These are phyloP conservation scores for Gasterosteus nipponicus DNA, from an alignment of 2,113 vertebrate genomes.

Conservation along the genomic window DNA sequence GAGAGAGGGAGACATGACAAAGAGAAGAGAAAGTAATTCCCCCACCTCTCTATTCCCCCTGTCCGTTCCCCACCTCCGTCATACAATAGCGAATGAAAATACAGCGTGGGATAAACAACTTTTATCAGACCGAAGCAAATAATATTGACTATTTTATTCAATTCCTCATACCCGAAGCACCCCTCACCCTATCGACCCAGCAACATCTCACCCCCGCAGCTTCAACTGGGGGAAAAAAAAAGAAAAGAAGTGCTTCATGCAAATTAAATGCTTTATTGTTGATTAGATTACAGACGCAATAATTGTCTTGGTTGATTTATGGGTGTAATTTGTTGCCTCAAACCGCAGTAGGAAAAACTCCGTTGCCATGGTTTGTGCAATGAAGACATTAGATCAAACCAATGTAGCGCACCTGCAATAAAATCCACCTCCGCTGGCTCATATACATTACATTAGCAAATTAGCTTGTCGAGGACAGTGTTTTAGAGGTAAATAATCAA, in stretches of 20 bases:
- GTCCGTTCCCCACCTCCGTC: constrained; percentile 37
- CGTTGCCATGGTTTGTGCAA: constrained; percentile 56
- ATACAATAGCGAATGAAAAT: constrained; percentile 68
- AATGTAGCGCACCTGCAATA: constrained; percentile 29
- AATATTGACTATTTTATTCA: constrained; percentile 72
- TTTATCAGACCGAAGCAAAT: constrained; percentile 70
- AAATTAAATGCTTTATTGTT: constrained; percentile 78
- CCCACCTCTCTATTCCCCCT: neutral
- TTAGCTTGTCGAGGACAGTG: constrained; percentile 14
- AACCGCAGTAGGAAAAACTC: constrained; percentile 46
- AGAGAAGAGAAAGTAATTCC: constrained; percentile 60
- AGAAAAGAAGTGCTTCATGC: constrained; percentile 58
- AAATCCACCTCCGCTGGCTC: constrained; percentile 39
- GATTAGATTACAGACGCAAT: constrained; percentile 79
- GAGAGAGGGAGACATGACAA: constrained; percentile 53
- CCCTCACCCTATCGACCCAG: constrained; percentile 39
- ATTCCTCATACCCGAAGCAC: constrained; percentile 68
- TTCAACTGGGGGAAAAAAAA: constrained; percentile 1
- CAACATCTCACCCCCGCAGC: constrained; percentile 46
- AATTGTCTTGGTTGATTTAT: constrained; percentile 82
- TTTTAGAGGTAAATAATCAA: constrained; percentile 17
- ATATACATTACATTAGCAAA: constrained; percentile 48
- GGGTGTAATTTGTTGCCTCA: constrained; percentile 75
- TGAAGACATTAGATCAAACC: constrained; percentile 61
- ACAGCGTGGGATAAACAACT: constrained; percentile 75